A percentile compares a stretch with the other conserved stretches of the same genome.
These are phyloP conservation scores for Aythya baeri DNA, from an alignment of 2,113 vertebrate species.

Conservation along the genomic window DNA sequence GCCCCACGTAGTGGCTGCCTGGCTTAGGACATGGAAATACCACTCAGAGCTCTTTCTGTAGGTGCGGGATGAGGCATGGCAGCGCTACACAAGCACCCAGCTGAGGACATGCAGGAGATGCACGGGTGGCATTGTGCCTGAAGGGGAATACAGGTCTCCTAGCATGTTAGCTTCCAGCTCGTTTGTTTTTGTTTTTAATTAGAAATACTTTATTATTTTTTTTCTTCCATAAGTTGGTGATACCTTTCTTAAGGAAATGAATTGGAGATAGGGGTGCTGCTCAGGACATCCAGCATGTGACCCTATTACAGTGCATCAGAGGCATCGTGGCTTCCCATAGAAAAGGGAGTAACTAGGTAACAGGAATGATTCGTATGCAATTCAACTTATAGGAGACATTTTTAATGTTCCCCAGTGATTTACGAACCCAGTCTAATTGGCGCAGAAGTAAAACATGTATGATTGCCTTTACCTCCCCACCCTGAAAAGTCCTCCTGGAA, in stretches of 20 bases:
- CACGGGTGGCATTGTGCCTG: not conserved
- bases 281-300: not conserved
- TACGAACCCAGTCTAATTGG: slow-evolving; percentile 26
- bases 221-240: not conserved
- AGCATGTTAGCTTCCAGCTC: not conserved
- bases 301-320: not conserved
- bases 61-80: not conserved
- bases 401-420: slow-evolving; percentile 4
- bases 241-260: not conserved
- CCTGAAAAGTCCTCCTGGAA: slow-evolving; percentile 5
- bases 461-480: slow-evolving; percentile 13
- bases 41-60: slow-evolving; percentile 2
- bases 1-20: not conserved
- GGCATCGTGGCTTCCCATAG: not conserved
- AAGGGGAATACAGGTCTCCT: not conserved
- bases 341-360: not conserved
- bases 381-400: not conserved
- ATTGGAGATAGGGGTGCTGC: not conserved
- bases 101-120: not conserved
- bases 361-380: not conserved
- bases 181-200: not conserved
- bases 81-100: not conserved
- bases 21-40: slow-evolving; percentile 43
- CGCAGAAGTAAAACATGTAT: slow-evolving; percentile 8
- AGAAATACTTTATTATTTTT: not conserved